Evolutionary conservation across 2,113 vertebrate genomes (phyloP), one percentile per base, ranked within the genome.

Genomic region (Hippopotamus amphibius): DNA sequence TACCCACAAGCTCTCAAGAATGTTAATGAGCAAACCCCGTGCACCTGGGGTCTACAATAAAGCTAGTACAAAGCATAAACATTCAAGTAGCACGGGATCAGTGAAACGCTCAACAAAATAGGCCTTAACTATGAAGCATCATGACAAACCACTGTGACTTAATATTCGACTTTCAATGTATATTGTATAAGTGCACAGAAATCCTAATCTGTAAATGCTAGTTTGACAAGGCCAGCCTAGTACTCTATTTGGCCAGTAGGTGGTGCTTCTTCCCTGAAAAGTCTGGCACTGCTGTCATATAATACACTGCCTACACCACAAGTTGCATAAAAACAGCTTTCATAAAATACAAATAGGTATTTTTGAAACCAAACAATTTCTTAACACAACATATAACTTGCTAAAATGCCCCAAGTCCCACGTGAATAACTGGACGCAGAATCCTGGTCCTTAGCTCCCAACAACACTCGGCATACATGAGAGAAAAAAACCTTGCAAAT

Each of bases 361-460:
- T 96, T 94, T 94, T 57, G 50, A 89, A 94, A 16, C 19, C 26
- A 50, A 87, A 85, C 22, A 61, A 84, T 48, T 61, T 69, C 85
- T 77, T 83, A 72, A 86, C 28, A 77, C 15, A 59, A 63, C 13
- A 69, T 33, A 43, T 59, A 95, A 80, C 26, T 53, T 88, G 46
- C 74, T 72, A 59, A 76, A 65, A 71, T 61, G 41, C 30, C 33
- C 82, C 22, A 65, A n/a, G 43, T 30, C 55, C 57, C 7, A 69
- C 16, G 2, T 53, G 77, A 95, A 91, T 6, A 63, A 30, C 48
- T 57, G 76, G 8, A 46, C 14, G 72, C 43, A 84, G n/a, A 69
- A 92, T 37, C 33, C 65, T 46, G 7, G 50, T 41, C 26, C 59
- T 59, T 26, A 24, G 9, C 13, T 46, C 26, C 69, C 26, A 24